phyloP scores from a whole-genome alignment of 2,113 vertebrate genomes.

The Carettochelys insculpta region DNA sequence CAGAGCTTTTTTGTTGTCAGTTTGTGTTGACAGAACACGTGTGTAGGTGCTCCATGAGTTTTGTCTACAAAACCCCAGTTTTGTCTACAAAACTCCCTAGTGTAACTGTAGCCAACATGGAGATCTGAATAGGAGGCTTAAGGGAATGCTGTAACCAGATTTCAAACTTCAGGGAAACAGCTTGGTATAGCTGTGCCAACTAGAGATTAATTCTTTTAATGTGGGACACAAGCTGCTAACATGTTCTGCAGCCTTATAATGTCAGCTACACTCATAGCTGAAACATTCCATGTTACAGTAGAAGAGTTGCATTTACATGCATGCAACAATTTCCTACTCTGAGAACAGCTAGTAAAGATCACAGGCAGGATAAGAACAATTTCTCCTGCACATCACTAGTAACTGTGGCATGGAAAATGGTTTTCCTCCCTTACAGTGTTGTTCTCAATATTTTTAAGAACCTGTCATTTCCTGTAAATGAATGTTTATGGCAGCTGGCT shows the following conservation, averaged over 20 bases:
- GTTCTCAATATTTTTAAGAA: constrained; percentile 68
- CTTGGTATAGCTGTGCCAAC: not conserved
- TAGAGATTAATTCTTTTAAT: fast-evolving
- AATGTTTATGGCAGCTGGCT: constrained; percentile 63
- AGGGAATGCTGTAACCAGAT: fast-evolving
- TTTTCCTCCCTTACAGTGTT: constrained; percentile 56
- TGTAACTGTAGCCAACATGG: too few species aligned
- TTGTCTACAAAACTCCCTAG: too few species aligned
- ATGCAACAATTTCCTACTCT: constrained; percentile 4
- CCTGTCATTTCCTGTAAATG: constrained; percentile 67
- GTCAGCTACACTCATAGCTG: not conserved
- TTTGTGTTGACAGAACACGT: too few species aligned
- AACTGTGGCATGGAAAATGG: constrained; percentile 60
- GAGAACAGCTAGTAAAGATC: constrained; percentile 37
- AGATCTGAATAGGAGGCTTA: fast-evolving
- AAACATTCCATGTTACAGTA: not conserved
- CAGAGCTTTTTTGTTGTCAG: too few species aligned
- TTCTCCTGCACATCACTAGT: constrained; percentile 66
- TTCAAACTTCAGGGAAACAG: not conserved
- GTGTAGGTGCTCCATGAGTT: too few species aligned
- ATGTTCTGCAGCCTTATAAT: not conserved
- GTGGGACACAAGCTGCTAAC: not conserved
- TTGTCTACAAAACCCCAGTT: too few species aligned
- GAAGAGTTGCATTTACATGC: not conserved
- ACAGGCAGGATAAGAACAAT: constrained; percentile 42